These are phyloP conservation scores for Ictalurus furcatus DNA, from an alignment of 2,113 vertebrate genomes.

Conservation along the genomic window DNA sequence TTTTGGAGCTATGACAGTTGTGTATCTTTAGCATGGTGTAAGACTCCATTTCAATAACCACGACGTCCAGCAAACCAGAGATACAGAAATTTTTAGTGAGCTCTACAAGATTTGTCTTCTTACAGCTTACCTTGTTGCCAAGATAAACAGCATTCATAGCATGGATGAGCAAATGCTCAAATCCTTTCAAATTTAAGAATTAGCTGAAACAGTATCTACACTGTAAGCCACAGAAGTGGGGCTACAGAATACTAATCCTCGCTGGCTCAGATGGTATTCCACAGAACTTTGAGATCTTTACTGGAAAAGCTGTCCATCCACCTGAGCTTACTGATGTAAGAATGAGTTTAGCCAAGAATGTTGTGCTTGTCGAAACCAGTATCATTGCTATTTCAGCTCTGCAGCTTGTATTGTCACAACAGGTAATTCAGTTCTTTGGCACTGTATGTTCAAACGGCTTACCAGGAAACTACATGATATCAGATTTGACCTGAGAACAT, in stretches of 20 bases:
- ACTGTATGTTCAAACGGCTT: background rate
- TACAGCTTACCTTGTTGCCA: conserved; percentile 19
- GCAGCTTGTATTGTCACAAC: background rate
- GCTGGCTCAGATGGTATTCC: conserved; percentile 39
- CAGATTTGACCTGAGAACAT: background rate
- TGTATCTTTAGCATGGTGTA: background rate
- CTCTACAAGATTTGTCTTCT: conserved; percentile 39
- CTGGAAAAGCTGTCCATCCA: background rate
- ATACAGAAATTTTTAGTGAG: background rate
- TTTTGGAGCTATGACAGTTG: background rate
- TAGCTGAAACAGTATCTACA: background rate
- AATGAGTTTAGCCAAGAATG: background rate
- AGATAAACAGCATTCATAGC: conserved; percentile 39
- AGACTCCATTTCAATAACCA: background rate
- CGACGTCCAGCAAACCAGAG: background rate
- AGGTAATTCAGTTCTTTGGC: background rate
- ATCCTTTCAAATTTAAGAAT: conserved; percentile 17
- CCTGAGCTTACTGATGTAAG: background rate
- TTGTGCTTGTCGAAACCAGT: background rate
- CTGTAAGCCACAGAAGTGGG: conserved; percentile 12
- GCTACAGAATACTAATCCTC: conserved; percentile 32
- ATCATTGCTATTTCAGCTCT: background rate
- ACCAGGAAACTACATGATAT: background rate
- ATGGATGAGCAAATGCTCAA: conserved; percentile 35
- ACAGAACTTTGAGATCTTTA: conserved; percentile 22